Evolutionary conservation across 1,140 invertebrate genomes (phyloP), one percentile per base, ranked within the genome.

Genomic region (Pissodes strobi): DNA sequence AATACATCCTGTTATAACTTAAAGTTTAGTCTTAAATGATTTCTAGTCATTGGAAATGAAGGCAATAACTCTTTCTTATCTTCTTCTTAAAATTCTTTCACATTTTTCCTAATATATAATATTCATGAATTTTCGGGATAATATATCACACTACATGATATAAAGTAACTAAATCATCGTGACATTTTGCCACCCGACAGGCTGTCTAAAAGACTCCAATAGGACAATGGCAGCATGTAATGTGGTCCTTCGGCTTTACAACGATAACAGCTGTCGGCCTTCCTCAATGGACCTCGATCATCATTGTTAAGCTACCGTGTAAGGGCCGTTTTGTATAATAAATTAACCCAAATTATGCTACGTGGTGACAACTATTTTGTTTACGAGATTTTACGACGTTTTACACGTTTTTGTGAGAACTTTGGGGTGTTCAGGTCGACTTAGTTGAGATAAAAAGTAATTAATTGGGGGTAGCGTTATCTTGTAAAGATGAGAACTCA

Each of bases 281-380:
- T 59, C 56, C 56, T 59, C 56, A 59, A 59, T 59, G 56, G 56
- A 59, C 56, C 56, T 59, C 56, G 56, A 59, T 59, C 56, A 59
- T 59, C 56, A 59, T 59, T 59, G 56, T 59, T 59, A 59, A 48
- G 56, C 56, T 59, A 59, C 56, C 56, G 56, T 59, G 43, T 59
- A 46, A 59, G 43, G 56, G 43, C 56, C 53, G 25, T 59, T 59
- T 59, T 48, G 17, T 59, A 13, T 59, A 59, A 59, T 59, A 59
- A 59, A 59, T 59, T 59, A 59, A 46, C 56, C 56, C 56, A 59
- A 59, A 59, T 59, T 59, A 59, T 59, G 41, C 19, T 59, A 59
- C 56, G 43, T 59, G 53, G 53, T 57, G 53, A 57, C 53, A 57
- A 57, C 53, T 57, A 57, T 43, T 57, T 57, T 57, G 53, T 57